Evolutionary conservation across 2,888 invertebrate genomes (phyloP).

Genomic region (Dasysyrphus tricinctus): DNA sequence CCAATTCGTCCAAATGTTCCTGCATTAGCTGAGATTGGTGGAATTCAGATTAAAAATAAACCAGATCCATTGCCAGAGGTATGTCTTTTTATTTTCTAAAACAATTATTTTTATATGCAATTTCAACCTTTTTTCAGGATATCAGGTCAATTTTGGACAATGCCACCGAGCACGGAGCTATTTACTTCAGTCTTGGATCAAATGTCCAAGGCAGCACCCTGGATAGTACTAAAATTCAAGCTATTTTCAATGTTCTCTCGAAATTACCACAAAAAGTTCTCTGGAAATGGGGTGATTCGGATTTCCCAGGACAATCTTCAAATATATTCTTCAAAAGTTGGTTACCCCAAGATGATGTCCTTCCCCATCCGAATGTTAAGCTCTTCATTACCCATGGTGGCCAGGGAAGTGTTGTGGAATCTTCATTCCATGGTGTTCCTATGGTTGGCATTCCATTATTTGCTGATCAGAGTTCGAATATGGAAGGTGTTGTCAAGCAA

Average conservation of each 20-base stretch:
- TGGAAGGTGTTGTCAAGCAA: conserved; percentile 88
- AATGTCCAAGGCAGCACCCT: conserved; percentile 79
- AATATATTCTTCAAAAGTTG: conserved; percentile 81
- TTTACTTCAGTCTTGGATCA: conserved; percentile 82
- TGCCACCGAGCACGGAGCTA: conserved; percentile 80
- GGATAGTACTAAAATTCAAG: conserved; percentile 81
- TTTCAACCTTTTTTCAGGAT: conserved; percentile 68
- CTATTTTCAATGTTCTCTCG: conserved; percentile 85
- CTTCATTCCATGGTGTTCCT: conserved; percentile 90
- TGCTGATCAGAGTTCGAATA: conserved; percentile 91
- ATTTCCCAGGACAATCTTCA: conserved; percentile 79
- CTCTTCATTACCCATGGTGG: conserved; percentile 83
- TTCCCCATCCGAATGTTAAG: conserved; percentile 89
- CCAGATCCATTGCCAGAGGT: conserved; percentile 78
- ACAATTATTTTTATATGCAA: not conserved
- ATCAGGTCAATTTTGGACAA: conserved; percentile 79
- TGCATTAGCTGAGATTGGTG: conserved; percentile 79
- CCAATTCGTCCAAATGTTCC: conserved; percentile 79
- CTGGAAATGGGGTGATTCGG: conserved; percentile 87
- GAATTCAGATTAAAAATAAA: conserved; percentile 79
- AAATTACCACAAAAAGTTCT: conserved; percentile 86
- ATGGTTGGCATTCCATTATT: conserved; percentile 90
- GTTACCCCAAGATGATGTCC: conserved; percentile 87
- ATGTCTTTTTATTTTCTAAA: too few relatives aligned
- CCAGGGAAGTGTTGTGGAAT: conserved; percentile 89